These are phyloP conservation scores for Luperina testacea DNA, from an alignment of 2,888 invertebrate genomes.

Conservation along the genomic window DNA sequence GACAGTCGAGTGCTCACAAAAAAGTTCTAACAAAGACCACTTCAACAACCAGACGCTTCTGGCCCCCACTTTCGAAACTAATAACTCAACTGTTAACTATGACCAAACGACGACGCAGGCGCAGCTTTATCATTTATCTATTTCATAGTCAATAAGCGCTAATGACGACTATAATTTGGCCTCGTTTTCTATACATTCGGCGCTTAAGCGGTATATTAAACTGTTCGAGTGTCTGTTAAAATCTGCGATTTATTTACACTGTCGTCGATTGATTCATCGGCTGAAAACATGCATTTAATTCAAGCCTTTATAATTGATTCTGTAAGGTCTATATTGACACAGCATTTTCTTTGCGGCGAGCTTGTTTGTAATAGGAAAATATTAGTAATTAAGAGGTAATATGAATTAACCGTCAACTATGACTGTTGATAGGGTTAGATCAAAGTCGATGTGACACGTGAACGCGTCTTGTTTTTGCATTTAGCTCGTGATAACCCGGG, in stretches of 20 bases:
- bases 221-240: slow-evolving; percentile 23
- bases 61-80: slow-evolving; percentile 61
- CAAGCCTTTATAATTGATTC: background rate
- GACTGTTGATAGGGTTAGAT: slow-evolving; percentile 63
- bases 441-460: slow-evolving; percentile 70
- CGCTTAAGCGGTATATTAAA: slow-evolving; percentile 16
- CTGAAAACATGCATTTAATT: background rate
- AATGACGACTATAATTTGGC: slow-evolving; percentile 40
- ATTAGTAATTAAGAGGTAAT: slow-evolving; percentile 43
- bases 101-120: slow-evolving; percentile 38
- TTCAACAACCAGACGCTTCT: slow-evolving; percentile 57
- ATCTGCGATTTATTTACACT: slow-evolving; percentile 40
- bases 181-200: slow-evolving; percentile 26
- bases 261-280: slow-evolving; percentile 41
- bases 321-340: slow-evolving; percentile 17
- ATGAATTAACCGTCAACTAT: slow-evolving; percentile 38
- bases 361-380: slow-evolving; percentile 44
- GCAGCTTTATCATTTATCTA: slow-evolving; percentile 54
- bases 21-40: slow-evolving; percentile 65
- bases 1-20: slow-evolving; percentile 64
- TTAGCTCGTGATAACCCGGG: background rate
- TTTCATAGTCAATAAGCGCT: slow-evolving; percentile 53
- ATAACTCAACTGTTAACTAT: slow-evolving; percentile 59
- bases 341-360: slow-evolving; percentile 4
- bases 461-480: slow-evolving; percentile 52